phyloP scores from a whole-genome alignment of 2,113 vertebrate genomes.

The Mormyrus iriodes region DNA sequence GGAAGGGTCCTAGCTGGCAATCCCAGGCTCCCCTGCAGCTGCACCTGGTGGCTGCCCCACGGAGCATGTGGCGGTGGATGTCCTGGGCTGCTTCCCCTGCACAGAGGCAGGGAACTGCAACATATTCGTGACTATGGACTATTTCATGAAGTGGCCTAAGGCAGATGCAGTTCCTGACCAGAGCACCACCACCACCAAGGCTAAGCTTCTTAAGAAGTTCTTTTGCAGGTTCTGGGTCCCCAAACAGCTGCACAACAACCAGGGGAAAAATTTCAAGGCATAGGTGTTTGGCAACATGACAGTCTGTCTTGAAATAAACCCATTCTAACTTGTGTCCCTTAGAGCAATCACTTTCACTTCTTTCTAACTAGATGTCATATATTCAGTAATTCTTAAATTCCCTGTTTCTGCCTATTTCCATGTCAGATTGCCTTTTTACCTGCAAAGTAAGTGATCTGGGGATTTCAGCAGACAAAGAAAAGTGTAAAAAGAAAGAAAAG shows the following conservation, averaged over 20 bases:
- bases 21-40: neutral
- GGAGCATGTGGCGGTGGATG: neutral
- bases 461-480: neutral
- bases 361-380: neutral
- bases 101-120: neutral
- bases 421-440: neutral
- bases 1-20: too few relatives aligned
- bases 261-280: too few relatives aligned
- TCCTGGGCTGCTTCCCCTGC: neutral
- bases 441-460: neutral
- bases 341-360: neutral
- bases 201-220: too few relatives aligned
- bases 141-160: too few relatives aligned
- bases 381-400: neutral
- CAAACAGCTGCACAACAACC: too few relatives aligned
- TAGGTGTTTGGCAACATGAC: neutral
- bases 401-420: neutral
- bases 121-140: too few relatives aligned
- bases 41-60: neutral
- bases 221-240: too few relatives aligned
- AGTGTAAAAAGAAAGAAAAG: neutral
- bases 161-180: too few relatives aligned
- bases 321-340: neutral
- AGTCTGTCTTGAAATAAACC: neutral
- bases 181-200: too few relatives aligned